A percentile compares a stretch with the other conserved stretches of the same genome.
These are phyloP conservation scores for Sanderia malayensis DNA, from an alignment of 30 jellyfish, hydroid and myxozoan species.

Conservation along the genomic window DNA sequence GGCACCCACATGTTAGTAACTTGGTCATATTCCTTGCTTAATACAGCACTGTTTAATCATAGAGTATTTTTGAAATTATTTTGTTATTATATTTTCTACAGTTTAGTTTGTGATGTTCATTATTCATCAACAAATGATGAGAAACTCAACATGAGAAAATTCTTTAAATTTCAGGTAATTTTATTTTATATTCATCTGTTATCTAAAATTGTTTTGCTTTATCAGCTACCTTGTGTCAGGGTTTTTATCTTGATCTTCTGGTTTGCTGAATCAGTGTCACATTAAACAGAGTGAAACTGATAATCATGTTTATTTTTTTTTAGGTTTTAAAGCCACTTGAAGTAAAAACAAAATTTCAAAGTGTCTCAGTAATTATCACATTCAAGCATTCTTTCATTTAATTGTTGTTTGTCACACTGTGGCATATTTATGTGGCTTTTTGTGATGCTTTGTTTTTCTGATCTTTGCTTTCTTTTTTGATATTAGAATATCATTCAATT, in stretches of 20 bases:
- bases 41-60: too few relatives aligned
- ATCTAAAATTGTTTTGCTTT: neutral
- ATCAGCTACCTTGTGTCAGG: too few relatives aligned
- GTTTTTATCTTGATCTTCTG: too few relatives aligned
- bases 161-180: conserved; percentile 88
- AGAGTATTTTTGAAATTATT: neutral
- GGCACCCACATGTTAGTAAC: conserved; percentile 88
- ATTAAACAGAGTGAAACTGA: too few relatives aligned
- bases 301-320: too few relatives aligned
- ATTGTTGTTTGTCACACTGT: neutral
- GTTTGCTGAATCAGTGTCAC: too few relatives aligned
- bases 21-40: too few relatives aligned
- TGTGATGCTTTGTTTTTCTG: too few relatives aligned
- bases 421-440: too few relatives aligned
- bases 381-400: neutral
- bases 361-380: conserved; percentile 62
- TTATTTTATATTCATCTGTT: neutral
- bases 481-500: too few relatives aligned
- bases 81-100: neutral
- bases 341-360: conserved; percentile 87
- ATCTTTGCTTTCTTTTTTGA: too few relatives aligned
- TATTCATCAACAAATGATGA: conserved; percentile 76
- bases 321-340: conserved; percentile 93
- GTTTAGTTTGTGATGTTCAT: conserved; percentile 87
- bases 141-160: conserved; percentile 75